Evolutionary conservation across 2,888 invertebrate genomes (phyloP), one percentile per base, ranked within the genome.

Genomic region (Neuroscelio doddi): DNA sequence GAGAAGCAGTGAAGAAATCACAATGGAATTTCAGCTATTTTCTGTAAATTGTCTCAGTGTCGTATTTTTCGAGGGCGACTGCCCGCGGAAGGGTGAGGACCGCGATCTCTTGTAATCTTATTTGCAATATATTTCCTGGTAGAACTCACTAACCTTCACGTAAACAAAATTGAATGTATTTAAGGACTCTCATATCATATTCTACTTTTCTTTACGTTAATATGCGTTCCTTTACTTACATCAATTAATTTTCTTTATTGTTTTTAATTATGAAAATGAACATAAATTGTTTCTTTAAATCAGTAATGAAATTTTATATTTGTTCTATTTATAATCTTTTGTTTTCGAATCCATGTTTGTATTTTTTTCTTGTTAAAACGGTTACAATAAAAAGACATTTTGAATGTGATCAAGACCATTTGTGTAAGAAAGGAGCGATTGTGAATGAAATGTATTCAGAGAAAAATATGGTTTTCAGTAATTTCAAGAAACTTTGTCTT

Each of bases 21-120:
- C 73, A 67, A 69, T 73, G 77, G 80, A 81, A 80, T 82, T 82
- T 71, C 73, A 78, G 74, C 73, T 76, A 80, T 82, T 78, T 76
- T 75, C 79, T 71, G 72, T 70, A 72, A 74, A 81, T 80, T 78
- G 80, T 81, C 76, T 78, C 76, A 69, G 70, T 67, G 70, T 68
- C 76, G 78, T 79, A 77, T 78, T 78, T 80, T 74, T 78, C 69
- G 74, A 71, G 71, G 70, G 73, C 42, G 49, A 50, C 27, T 41
- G 50, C 50, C 45, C 47, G 27, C 47, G 44, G 45, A 52, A 59
- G 64, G 56, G 52, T 44, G 47, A 57, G 68, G 59, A 65, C 67
- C 68, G 62, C 72, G 72, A 72, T 76, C 73, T 73, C 69, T 68
- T 70, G 77, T 76, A 80, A 80, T 78, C 79, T 80, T 80, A 81